These are phyloP conservation scores for Myxocyprinus asiaticus DNA, from an alignment of 2,113 vertebrate species.

Conservation along the genomic window DNA sequence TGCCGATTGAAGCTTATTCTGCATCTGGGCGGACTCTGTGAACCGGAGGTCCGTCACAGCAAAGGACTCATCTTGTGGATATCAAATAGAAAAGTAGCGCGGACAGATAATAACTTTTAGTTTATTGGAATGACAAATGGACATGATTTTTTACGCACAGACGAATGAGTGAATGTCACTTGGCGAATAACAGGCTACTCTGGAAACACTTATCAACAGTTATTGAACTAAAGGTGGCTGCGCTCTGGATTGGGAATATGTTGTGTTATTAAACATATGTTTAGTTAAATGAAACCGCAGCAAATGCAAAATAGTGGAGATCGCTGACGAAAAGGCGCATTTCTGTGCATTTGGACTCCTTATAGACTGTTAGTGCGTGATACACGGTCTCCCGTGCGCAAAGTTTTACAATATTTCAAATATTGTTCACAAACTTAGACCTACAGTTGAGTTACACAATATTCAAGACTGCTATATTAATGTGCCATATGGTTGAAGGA, in stretches of 20 bases:
- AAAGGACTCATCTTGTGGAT: background rate
- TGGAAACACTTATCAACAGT: background rate
- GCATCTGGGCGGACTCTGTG: conserved; percentile 30
- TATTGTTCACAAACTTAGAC: background rate
- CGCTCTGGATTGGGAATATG: background rate
- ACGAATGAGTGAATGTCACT: background rate
- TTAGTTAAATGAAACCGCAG: background rate
- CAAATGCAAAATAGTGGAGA: background rate
- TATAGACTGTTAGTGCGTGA: too few relatives aligned
- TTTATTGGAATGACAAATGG: background rate
- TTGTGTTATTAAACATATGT: background rate
- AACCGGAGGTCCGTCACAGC: conserved; percentile 27
- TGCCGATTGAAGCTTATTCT: conserved; percentile 35
- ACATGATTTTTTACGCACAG: background rate
- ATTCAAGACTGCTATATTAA: background rate
- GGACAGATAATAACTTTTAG: conserved; percentile 14
- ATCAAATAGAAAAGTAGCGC: conserved; percentile 10
- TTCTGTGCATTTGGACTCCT: too few relatives aligned
- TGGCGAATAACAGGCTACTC: background rate
- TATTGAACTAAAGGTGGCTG: conserved; percentile 1
- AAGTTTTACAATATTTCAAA: background rate
- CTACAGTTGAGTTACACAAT: background rate
- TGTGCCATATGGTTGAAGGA: background rate
- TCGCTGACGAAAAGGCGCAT: background rate
- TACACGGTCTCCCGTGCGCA: background rate